Percentiles rank a stretch among this genome's conserved stretches.
Conservation (phyloP, 2,888 invertebrate species). For the Cosmorhoe ocellata region DNA sequence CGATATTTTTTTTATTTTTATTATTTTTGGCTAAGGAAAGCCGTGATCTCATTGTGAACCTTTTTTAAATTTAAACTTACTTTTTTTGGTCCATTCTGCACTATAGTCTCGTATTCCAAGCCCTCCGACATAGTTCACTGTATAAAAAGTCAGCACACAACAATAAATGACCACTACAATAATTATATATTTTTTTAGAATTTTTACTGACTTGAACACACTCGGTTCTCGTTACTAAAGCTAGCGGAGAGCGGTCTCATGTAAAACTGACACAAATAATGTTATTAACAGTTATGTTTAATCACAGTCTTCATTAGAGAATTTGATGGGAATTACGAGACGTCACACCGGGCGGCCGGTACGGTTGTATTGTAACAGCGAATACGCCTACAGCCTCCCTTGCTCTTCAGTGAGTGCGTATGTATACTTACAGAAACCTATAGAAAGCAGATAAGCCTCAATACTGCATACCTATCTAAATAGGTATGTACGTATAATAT, state of each 20-base stretch:
- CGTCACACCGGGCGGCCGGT: conserved; percentile 64
- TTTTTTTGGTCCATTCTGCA: conserved; percentile 85
- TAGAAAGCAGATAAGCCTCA: conserved; percentile 54
- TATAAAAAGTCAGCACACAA: conserved; percentile 60
- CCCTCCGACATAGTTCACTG: conserved; percentile 82
- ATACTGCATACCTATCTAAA: conserved; percentile 26
- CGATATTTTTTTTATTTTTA: not conserved
- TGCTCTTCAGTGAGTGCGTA: conserved; percentile 61
- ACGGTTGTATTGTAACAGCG: conserved; percentile 54
- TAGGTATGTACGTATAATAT: too few relatives aligned
- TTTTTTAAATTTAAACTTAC: conserved; percentile 56
- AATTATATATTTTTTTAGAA: conserved; percentile 47
- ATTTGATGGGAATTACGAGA: conserved; percentile 59
- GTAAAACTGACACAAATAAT: conserved; percentile 54
- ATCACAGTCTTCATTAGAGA: conserved; percentile 65
- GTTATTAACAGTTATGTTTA: conserved; percentile 47
- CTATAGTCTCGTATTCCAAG: conserved; percentile 85
- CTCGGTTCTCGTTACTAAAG: conserved; percentile 40
- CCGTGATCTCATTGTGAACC: too few relatives aligned
- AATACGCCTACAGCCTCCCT: conserved; percentile 76
- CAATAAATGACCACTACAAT: conserved; percentile 52
- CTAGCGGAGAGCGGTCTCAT: conserved; percentile 44
- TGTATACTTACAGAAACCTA: conserved; percentile 23
- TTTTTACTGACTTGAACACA: conserved; percentile 52
- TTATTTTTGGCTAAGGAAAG: not conserved